Conservation (phyloP, 2,888 invertebrate species). For the Ochlodes sylvanus region DNA sequence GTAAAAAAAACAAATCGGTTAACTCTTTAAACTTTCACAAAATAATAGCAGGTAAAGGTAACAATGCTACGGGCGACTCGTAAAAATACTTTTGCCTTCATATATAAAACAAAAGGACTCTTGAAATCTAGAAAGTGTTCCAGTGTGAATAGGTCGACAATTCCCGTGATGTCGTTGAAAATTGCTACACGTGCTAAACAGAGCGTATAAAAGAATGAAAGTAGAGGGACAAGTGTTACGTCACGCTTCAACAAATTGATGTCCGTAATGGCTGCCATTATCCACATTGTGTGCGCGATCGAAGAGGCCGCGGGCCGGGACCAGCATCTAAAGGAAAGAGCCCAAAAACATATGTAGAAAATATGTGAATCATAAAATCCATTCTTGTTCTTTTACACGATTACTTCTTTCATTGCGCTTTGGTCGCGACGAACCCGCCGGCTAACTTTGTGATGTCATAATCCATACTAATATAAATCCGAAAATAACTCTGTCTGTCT, state of each 20-base stretch:
- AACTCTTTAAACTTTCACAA: too few relatives aligned
- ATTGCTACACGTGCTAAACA: slow-evolving; percentile 53
- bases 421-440: not conserved
- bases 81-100: not conserved
- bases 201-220: slow-evolving; percentile 56
- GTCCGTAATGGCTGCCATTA: slow-evolving; percentile 71
- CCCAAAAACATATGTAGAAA: slow-evolving; percentile 47
- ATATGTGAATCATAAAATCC: slow-evolving; percentile 34
- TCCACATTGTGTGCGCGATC: slow-evolving; percentile 71
- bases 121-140: not conserved
- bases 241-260: slow-evolving; percentile 72
- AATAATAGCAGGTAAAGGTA: too few relatives aligned
- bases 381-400: slow-evolving; percentile 18
- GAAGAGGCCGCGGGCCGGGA: slow-evolving; percentile 69
- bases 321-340: slow-evolving; percentile 58
- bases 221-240: slow-evolving; percentile 67
- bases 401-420: not conserved
- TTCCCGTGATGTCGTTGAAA: slow-evolving; percentile 32
- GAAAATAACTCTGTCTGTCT: too few relatives aligned
- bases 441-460: too few relatives aligned
- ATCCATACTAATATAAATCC: too few relatives aligned
- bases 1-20: too few relatives aligned
- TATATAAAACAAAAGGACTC: not conserved
- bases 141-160: slow-evolving; percentile 23
- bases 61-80: too few relatives aligned